Evolutionary conservation across 2,888 invertebrate genomes (phyloP).

Genomic region (Acleris sparsana): DNA sequence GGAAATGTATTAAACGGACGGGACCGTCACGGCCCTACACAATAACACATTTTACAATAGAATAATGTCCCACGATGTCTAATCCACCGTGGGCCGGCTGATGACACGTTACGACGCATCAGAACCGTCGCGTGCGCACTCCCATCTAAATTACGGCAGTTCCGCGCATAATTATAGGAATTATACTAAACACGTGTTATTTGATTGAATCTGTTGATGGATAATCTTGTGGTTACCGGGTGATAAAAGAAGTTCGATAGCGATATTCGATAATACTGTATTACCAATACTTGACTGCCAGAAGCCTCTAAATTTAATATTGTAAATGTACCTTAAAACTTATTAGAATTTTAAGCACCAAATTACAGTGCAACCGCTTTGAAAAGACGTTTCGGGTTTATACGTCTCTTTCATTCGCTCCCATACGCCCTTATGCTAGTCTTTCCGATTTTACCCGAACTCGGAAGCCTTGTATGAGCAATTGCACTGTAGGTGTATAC

Average conservation of each 20-base stretch:
- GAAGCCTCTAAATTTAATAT: background rate
- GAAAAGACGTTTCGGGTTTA: no score
- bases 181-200: conserved; percentile 68
- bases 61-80: conserved; percentile 18
- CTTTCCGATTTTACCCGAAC: no score
- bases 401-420: no score
- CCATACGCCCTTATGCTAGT: no score
- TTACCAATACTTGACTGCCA: background rate
- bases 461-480: no score
- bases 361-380: no score
- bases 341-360: no score
- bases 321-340: background rate
- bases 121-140: conserved; percentile 59
- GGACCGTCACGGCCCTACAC: background rate
- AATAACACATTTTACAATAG: conserved; percentile 13
- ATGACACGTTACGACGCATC: conserved; percentile 36
- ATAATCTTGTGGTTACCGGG: conserved; percentile 28
- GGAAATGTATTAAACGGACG: no score
- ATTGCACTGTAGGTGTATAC: no score
- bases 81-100: conserved; percentile 29
- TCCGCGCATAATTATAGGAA: conserved; percentile 68
- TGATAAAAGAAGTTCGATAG: conserved; percentile 31
- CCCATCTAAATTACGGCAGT: conserved; percentile 52
- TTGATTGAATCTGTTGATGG: conserved; percentile 47
- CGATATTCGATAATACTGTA: conserved; percentile 12